Conservation (phyloP, 2,113 vertebrate genomes). For the Cryptotis parvus region DNA sequence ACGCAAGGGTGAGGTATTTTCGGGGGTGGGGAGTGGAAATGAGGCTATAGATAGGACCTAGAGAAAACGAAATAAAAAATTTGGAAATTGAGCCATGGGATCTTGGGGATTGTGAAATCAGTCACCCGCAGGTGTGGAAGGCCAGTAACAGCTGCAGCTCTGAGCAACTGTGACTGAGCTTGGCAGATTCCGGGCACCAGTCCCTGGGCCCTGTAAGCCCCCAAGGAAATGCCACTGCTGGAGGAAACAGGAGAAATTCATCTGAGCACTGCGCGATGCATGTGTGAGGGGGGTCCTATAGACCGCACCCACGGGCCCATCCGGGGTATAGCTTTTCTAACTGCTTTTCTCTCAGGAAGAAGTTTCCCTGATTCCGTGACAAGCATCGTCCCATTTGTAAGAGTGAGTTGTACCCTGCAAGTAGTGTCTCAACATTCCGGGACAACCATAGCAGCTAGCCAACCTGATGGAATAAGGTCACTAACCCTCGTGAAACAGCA, state of each 20-base stretch:
- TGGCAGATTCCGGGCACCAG: slow-evolving; percentile 29
- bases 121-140: slow-evolving; percentile 23
- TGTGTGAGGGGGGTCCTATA: background rate
- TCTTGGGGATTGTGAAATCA: slow-evolving; percentile 35
- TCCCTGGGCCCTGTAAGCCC: background rate
- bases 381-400: background rate
- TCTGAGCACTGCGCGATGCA: background rate
- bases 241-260: background rate
- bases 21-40: too few species aligned
- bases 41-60: slow-evolving; percentile 10
- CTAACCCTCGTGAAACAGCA: background rate
- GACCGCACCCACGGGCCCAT: background rate
- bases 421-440: slow-evolving; percentile 18
- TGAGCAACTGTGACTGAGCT: slow-evolving; percentile 54
- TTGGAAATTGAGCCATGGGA: slow-evolving; percentile 15
- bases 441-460: background rate
- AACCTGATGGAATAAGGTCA: background rate
- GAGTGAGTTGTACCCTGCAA: slow-evolving; percentile 23
- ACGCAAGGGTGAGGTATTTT: too few species aligned
- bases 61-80: slow-evolving; percentile 37
- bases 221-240: background rate
- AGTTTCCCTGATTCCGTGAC: background rate
- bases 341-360: background rate
- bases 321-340: background rate
- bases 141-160: background rate